Conservation (phyloP, 2,797 vertebrate genomes). For the Triplophysa bombifrons region DNA sequence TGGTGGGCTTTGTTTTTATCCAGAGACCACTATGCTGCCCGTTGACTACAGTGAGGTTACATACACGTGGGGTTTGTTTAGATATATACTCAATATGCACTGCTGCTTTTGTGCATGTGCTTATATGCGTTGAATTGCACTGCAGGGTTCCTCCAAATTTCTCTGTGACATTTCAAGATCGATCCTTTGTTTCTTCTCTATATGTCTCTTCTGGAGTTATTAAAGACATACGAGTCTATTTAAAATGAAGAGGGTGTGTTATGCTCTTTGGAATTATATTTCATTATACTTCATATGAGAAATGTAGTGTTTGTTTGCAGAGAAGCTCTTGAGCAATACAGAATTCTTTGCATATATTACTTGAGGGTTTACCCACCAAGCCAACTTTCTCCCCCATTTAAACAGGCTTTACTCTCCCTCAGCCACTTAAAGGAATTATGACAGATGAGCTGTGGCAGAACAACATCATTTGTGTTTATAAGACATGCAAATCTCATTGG, state of each 20-base stretch:
- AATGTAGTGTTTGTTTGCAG: slow-evolving; percentile 70
- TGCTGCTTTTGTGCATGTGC: slow-evolving; percentile 8
- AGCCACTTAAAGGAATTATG: slow-evolving; percentile 60
- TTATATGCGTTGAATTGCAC: slow-evolving; percentile 9
- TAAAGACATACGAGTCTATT: slow-evolving; percentile 64
- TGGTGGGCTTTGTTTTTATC: slow-evolving; percentile 4
- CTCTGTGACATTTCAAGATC: slow-evolving; percentile 75
- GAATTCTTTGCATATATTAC: slow-evolving; percentile 73
- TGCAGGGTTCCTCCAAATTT: slow-evolving; percentile 39
- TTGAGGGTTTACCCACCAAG: slow-evolving; percentile 64
- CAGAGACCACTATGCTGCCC: neutral
- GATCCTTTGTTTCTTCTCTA: slow-evolving; percentile 63
- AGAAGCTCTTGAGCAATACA: slow-evolving; percentile 67
- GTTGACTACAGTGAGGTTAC: neutral
- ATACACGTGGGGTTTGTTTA: slow-evolving; percentile 17
- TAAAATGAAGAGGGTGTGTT: slow-evolving; percentile 61
- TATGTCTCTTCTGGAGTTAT: slow-evolving; percentile 64
- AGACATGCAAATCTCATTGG: slow-evolving; percentile 51
- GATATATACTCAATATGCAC: slow-evolving; percentile 37
- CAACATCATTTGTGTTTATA: slow-evolving; percentile 57
- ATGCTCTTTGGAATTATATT: slow-evolving; percentile 75
- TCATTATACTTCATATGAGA: slow-evolving; percentile 61
- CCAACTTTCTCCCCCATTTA: slow-evolving; percentile 55
- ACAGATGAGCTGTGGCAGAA: slow-evolving; percentile 57
- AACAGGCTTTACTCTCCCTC: slow-evolving; percentile 44